Conservation (phyloP, 2,888 invertebrate species). For the Salticus scenicus region DNA sequence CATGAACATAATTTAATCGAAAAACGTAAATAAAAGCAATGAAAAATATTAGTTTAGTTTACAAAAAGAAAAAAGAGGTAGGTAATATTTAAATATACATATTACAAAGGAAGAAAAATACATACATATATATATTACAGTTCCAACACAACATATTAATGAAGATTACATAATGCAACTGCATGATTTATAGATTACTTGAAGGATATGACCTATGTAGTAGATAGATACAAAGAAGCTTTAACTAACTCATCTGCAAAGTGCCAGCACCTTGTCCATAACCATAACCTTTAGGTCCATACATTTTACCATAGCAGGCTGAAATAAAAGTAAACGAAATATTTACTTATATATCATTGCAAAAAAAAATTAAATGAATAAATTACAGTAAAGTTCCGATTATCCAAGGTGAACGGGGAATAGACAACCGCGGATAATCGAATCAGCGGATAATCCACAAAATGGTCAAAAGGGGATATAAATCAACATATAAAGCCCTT, state of each 20-base stretch:
- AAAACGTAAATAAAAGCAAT: too few relatives aligned
- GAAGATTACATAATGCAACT: not conserved
- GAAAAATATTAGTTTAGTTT: too few relatives aligned
- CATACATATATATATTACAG: not conserved
- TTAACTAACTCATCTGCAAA: slow-evolving; percentile 70
- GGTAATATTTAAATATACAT: too few relatives aligned
- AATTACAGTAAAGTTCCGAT: too few relatives aligned
- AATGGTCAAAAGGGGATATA: too few relatives aligned
- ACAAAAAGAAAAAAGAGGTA: too few relatives aligned
- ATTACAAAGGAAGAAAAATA: not conserved
- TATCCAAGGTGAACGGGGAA: too few relatives aligned
- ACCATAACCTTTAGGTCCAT: slow-evolving; percentile 77
- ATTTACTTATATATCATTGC: too few relatives aligned
- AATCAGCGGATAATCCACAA: too few relatives aligned
- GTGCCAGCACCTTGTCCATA: slow-evolving; percentile 76
- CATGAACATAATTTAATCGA: too few relatives aligned
- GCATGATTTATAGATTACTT: not conserved
- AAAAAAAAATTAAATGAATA: not conserved
- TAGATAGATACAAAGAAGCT: not conserved
- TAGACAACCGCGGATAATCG: too few relatives aligned
- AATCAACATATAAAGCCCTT: too few relatives aligned
- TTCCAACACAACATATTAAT: not conserved
- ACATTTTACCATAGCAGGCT: slow-evolving; percentile 77
- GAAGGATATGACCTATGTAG: not conserved
- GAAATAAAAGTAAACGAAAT: slow-evolving; percentile 66